Evolutionary conservation across 2,113 vertebrate genomes (phyloP), one percentile per base, ranked within the genome.

Genomic region (Oxyruncus cristatus): DNA sequence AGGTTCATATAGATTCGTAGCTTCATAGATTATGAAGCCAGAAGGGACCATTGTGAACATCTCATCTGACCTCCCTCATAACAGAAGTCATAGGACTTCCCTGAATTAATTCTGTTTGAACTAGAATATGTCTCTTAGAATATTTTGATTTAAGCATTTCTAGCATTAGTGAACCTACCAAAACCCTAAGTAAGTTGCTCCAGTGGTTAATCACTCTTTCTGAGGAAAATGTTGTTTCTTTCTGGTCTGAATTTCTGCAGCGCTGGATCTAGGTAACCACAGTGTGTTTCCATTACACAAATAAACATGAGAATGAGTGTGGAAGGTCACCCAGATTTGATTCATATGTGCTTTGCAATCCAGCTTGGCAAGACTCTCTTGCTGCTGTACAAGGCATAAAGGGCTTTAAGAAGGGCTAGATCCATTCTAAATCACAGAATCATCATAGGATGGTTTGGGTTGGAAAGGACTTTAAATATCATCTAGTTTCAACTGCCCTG

Each of bases 1-100:
- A 88, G n/a, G 85, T 93, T 97, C 67, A 65, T 94, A 88, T 61
- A 88, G 58, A 71, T 92, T 94, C 24, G 1, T 81, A 77, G 59
- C 5, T 95, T 91, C 84, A 63, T 68, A 84, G 77, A 78, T 91
- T 89, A 92, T 71, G 74, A 88, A 94, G 66, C 70, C 81, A 93
- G 90, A 88, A 95, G 66, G 78, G 66, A 82, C 81, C 58, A 72
- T 58, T 94, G 70, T 39, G 85, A 92, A 49, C 75, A 93, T 68
- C 53, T 88, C 37, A 70, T 73, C 67, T 94, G 78, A 92, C 91
- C 75, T 92, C 75, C 26, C 15, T 73, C 42, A 9, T 77, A 95
- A 88, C 4, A 10, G 49, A 89, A 95, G 68, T 81, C 72, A 42
- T 12, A 84, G 33, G 46, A 93, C 27, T 91, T 78, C 21, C 46